phyloP scores from a whole-genome alignment of 2,888 invertebrate genomes.

The Ernsta delagoae region DNA sequence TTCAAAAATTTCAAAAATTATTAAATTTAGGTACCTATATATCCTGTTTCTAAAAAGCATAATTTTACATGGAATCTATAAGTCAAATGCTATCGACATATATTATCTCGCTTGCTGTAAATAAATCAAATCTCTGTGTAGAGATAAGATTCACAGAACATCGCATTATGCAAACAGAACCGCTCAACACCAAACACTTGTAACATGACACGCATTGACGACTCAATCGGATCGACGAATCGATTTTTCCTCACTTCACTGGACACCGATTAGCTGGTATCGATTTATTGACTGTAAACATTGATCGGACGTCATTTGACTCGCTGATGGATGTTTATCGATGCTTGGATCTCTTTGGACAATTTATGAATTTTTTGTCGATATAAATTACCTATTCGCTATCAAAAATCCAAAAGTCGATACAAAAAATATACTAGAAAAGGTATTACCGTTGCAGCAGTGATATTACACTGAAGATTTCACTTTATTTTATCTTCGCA shows the following conservation, averaged over 20 bases:
- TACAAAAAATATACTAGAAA: neutral
- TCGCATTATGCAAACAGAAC: constrained; percentile 34
- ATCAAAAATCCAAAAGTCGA: neutral
- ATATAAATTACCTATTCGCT: neutral
- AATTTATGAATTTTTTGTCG: constrained; percentile 11
- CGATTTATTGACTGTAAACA: constrained; percentile 38
- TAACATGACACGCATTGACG: constrained; percentile 36
- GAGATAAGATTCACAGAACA: constrained; percentile 34
- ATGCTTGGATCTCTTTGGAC: constrained; percentile 9
- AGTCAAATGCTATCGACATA: too few relatives aligned
- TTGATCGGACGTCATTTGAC: constrained; percentile 29
- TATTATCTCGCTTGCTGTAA: neutral
- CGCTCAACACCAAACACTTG: constrained; percentile 21
- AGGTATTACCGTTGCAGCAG: neutral
- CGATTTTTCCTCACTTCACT: constrained; percentile 38
- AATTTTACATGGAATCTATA: too few relatives aligned
- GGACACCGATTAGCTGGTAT: constrained; percentile 34
- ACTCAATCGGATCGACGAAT: constrained; percentile 38
- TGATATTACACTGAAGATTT: too few relatives aligned
- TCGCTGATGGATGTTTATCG: constrained; percentile 23
- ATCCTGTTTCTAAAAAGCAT: too few relatives aligned
- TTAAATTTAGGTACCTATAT: too few relatives aligned
- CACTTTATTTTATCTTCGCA: too few relatives aligned
- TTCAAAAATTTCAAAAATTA: too few relatives aligned
- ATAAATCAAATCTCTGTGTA: constrained; percentile 13